These are phyloP conservation scores for Plemyria rubiginata DNA, from an alignment of 2,888 invertebrate genomes.

Conservation along the genomic window DNA sequence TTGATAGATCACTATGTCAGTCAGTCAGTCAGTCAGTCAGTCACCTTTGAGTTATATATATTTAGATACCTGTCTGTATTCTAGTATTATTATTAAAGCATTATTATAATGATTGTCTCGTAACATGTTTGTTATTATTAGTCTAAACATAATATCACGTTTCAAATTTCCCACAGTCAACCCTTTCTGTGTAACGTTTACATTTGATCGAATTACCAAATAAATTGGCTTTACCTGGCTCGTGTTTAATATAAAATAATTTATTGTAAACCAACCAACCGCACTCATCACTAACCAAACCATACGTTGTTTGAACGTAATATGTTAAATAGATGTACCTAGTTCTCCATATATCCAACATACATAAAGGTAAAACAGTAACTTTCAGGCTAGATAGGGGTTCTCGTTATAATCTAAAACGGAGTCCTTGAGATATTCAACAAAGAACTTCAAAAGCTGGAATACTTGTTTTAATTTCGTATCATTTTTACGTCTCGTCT, in stretches of 20 bases:
- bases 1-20: too few species aligned
- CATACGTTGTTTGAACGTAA: background rate
- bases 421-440: constrained; percentile 19
- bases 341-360: background rate
- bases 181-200: constrained; percentile 29
- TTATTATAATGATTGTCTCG: constrained; percentile 10
- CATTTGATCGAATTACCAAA: constrained; percentile 38
- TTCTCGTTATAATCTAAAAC: constrained; percentile 2
- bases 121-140: constrained; percentile 1
- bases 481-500: constrained; percentile 55
- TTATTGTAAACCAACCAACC: constrained; percentile 10
- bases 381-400: background rate
- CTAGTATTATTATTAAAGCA: background rate
- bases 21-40: too few species aligned
- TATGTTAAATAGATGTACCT: constrained; percentile 1
- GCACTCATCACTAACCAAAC: constrained; percentile 5
- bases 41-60: too few species aligned
- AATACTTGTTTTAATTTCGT: constrained; percentile 47
- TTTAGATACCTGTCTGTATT: too few species aligned
- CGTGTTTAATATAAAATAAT: constrained; percentile 33
- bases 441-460: constrained; percentile 8
- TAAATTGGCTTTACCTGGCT: constrained; percentile 32
- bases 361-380: background rate
- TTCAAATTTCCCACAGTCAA: constrained; percentile 33
- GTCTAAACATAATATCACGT: constrained; percentile 16